These are phyloP conservation scores for Macrophya alboannulata DNA, from an alignment of 2,888 invertebrate species.

Conservation along the genomic window DNA sequence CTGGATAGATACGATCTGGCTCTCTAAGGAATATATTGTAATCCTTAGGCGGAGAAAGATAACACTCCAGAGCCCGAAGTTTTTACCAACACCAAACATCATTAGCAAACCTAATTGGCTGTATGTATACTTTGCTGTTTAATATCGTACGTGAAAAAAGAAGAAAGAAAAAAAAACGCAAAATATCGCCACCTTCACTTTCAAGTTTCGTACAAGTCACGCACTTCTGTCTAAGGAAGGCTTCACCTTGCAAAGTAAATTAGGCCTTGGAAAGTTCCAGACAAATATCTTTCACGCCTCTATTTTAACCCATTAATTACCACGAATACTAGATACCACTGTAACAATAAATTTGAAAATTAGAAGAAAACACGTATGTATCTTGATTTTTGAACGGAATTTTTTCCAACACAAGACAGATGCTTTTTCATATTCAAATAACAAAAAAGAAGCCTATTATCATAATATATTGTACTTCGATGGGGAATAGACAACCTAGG, in stretches of 20 bases:
- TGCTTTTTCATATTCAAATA: neutral
- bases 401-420: neutral
- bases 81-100: conserved; percentile 36
- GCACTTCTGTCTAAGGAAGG: conserved; percentile 30
- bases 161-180: neutral
- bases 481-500: neutral
- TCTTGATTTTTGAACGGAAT: neutral
- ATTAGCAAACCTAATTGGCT: conserved; percentile 51
- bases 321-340: neutral
- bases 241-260: conserved; percentile 6
- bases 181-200: conserved; percentile 44
- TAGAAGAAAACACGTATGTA: neutral
- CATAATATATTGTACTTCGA: neutral
- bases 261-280: conserved; percentile 40
- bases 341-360: too few species aligned
- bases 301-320: conserved; percentile 16
- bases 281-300: neutral
- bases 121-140: conserved; percentile 8
- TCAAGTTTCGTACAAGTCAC: conserved; percentile 29
- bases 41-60: conserved; percentile 37
- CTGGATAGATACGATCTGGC: conserved; percentile 41
- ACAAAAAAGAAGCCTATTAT: neutral
- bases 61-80: neutral
- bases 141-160: neutral
- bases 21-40: conserved; percentile 37